Base-by-base conservation (phyloP, 2,888 invertebrate species). In the Achlya flavicornis region DNA sequence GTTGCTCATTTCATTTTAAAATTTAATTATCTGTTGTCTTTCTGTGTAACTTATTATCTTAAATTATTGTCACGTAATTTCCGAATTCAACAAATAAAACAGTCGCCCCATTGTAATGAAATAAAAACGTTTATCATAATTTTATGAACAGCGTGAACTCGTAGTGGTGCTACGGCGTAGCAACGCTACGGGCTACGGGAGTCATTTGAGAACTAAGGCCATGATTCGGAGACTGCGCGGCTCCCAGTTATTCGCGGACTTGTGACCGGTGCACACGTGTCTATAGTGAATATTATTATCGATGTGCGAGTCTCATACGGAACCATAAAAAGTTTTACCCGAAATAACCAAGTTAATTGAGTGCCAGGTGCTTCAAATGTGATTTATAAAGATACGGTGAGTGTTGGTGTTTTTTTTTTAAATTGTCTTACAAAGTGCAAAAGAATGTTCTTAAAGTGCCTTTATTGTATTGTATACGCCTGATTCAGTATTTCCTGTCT, bases 181-280 rank as follows among this genome's bases (percentile, higher is more conserved):
- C 63, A 19, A 58, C 58, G 41, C 63, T 62, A 58, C 61, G 65
- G 59, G 63, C 66, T 70, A 67, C 66, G 59, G 43, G 46, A 79
- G 76, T 77, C 81, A 81, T 80, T 84, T 81, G 75, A 80, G 80
- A 77, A 74, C 79, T 76, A 83, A 78, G 75, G 73, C 65, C 75
- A 78, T 79, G 83, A 83, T 77, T 86, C 85, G 86, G 92, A 92
- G 92, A 87, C 91, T 91, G 91, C 92, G 92, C 92, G 89, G 74
- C 81, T 82, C 76, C 75, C 89, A 92, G 92, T 92, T 74, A 81
- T 83, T 81, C 86, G 82, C 80, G 80, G 77, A 76, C 78, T 66
- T 74, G 77, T 73, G 74, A 69, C 67, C 72, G 65, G 81, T 68
- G 64, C 75, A 72, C 81, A 83, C 86, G 88, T 83, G 73, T 72